A percentile compares a stretch with the other conserved stretches of the same genome.
Evolutionary conservation across 1,140 invertebrate species (phyloP).

Genomic region (Platorchestia sp.): DNA sequence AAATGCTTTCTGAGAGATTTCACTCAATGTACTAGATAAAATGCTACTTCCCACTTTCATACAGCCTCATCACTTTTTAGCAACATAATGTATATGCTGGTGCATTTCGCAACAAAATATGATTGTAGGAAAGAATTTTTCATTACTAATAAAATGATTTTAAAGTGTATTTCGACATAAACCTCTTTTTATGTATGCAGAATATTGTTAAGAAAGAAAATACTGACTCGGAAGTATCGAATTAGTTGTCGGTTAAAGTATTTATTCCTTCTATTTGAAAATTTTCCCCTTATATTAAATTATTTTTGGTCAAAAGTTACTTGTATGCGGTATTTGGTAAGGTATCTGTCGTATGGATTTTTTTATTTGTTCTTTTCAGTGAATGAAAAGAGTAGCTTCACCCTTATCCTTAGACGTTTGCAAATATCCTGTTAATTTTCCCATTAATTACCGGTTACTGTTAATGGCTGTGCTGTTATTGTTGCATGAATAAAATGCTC

Average conservation of each 20-base stretch:
- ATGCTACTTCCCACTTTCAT: too few species aligned
- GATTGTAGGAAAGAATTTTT: too few species aligned
- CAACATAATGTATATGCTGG: too few species aligned
- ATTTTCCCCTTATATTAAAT: not conserved
- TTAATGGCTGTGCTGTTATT: constrained; percentile 9
- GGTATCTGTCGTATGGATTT: not conserved
- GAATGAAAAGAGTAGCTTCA: not conserved
- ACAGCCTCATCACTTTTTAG: too few species aligned
- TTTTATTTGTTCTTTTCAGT: not conserved
- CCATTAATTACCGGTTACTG: not conserved
- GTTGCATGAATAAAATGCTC: not conserved
- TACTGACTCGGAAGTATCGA: not conserved
- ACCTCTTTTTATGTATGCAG: too few species aligned
- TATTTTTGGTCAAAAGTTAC: not conserved
- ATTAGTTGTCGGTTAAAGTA: not conserved
- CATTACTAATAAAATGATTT: too few species aligned
- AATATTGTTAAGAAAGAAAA: not conserved
- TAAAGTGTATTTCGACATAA: too few species aligned
- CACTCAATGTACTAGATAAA: too few species aligned
- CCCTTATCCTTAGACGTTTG: not conserved
- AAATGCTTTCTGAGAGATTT: too few species aligned
- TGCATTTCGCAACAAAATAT: too few species aligned
- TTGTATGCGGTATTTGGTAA: not conserved
- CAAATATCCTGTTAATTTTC: not conserved
- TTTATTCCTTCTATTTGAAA: not conserved